Base-by-base conservation (phyloP, 2,113 vertebrate species). In the Hippocampus guttulatus region DNA sequence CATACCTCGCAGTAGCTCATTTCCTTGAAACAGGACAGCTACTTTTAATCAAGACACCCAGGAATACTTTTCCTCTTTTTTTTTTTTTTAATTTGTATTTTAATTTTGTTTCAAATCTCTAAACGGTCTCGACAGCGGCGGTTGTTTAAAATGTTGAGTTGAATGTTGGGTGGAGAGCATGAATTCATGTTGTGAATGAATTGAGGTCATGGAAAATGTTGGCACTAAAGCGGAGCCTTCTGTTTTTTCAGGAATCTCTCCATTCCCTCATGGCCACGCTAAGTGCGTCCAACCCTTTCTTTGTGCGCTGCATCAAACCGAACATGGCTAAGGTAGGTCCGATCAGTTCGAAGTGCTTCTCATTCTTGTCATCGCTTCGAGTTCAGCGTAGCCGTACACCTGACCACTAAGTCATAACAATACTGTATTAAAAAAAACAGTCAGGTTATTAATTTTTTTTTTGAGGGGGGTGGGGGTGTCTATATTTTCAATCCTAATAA, bases 291-390 rank as follows among this genome's bases (percentile, higher is more conserved):
- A 96, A 97, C 77, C 95, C 95, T 1, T 95, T 97, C 84, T 97
- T 97, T 86, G 94, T 97, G 54, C 95, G 95, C 81, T 97, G 95
- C 91, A 95, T 97, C 86, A 97, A 97, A 89, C 95, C 95, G 81
- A 97, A 97, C 83, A 94, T 94, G 84, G 90, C 94, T 74, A 97
- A 97, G 94, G 95, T 95, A 83, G 75, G 84, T 88, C 73, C 60
- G 65, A 67, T 75, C 74, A 84, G 80, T 83, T 75, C 86, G 81
- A 74, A 64, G 20, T 69, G 75, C 80, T 88, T 81, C 85, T 86
- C 70, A 74, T 77, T 86, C 82, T 66, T 73, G 69, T 40, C 47
- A 25, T 52, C 67, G 68, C 77, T 78, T 69, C 52, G 65, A 64
- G 77, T 72, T 84, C 71, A 65, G 58, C 15, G 47, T 21, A 33